Evolutionary conservation across 2,797 vertebrate species (phyloP), one percentile per base, ranked within the genome.

Genomic region (Buphagus erythrorhynchus): DNA sequence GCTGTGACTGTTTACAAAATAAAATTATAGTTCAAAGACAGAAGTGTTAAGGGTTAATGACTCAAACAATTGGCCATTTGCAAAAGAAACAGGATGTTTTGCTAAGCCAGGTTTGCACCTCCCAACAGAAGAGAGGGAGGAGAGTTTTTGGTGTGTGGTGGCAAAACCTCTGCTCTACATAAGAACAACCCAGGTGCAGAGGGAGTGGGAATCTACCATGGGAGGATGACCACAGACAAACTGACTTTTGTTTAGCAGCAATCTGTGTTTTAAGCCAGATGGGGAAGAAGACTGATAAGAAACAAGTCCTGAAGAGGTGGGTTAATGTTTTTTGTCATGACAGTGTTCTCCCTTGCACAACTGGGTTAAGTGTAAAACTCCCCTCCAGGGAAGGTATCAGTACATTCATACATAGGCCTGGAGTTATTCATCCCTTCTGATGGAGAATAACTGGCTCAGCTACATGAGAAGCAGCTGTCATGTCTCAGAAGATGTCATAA

Each of bases 191-290:
- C 42, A 42, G 19, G 9, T 38, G 6, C 11, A 29, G 28, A 76
- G 8, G 6, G 33, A 22, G 4, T 52, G 5, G 0, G 2, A 28
- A 13, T 31, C 18, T 21, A 8, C 7, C 16, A 4, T 15, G 38
- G 24, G 18, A 51, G 8, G 15, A 52, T 45, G 28, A 38, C 5
- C 4, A n/a, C 12, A 38, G 24, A 36, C n/a, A 74, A 49, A 51
- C 8, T 10, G 3, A 49, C 2, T 4, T 71, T 36, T 51, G 8
- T 67, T 51, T 45, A 59, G 18, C 45, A 67, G 11, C 19, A 38
- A 7, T 5, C 4, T 68, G 16, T 22, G 7, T 45, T 45, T 68
- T 68, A 33, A 46, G 13, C 16, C 33, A 16, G 4, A 4, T 38
- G 9, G 11, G 13, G 29, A 58, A 38, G 16, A 85, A 76, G 9